Conservation (phyloP, 2,888 invertebrate genomes). For the Drosophila cracens region DNA sequence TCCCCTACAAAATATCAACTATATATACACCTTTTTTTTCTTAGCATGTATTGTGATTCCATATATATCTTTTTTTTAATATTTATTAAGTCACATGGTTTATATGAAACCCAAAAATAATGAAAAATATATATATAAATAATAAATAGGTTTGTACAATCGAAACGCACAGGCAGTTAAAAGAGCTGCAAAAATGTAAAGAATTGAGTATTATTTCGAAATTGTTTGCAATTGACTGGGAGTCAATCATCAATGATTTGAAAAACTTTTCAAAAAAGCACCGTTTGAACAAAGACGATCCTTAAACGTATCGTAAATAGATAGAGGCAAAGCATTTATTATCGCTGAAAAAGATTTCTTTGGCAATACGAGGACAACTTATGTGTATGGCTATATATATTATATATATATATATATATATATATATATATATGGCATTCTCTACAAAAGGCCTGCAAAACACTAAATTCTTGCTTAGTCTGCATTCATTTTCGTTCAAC, state of each 20-base stretch:
- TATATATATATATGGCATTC: not conserved
- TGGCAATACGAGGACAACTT: not conserved
- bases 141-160: not conserved
- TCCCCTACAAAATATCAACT: constrained; percentile 35
- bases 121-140: constrained; percentile 60
- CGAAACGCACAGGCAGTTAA: constrained; percentile 59
- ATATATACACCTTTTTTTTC: constrained; percentile 29
- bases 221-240: not conserved
- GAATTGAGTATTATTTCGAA: constrained; percentile 1
- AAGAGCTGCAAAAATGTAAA: constrained; percentile 62
- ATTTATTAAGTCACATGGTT: constrained; percentile 78
- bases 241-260: not conserved
- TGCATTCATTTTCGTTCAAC: not conserved
- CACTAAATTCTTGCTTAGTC: not conserved
- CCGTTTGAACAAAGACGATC: not conserved
- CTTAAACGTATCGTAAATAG: not conserved
- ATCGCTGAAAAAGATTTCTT: not conserved
- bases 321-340: not conserved
- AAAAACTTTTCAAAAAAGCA: not conserved
- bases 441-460: not conserved
- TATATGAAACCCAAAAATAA: constrained; percentile 75
- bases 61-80: constrained; percentile 47
- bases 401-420: not conserved
- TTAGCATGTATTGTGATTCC: constrained; percentile 42
- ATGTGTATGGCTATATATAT: not conserved